Evolutionary conservation across 2,888 invertebrate species (phyloP).

Genomic region (Xanthorhoe spadicearia): DNA sequence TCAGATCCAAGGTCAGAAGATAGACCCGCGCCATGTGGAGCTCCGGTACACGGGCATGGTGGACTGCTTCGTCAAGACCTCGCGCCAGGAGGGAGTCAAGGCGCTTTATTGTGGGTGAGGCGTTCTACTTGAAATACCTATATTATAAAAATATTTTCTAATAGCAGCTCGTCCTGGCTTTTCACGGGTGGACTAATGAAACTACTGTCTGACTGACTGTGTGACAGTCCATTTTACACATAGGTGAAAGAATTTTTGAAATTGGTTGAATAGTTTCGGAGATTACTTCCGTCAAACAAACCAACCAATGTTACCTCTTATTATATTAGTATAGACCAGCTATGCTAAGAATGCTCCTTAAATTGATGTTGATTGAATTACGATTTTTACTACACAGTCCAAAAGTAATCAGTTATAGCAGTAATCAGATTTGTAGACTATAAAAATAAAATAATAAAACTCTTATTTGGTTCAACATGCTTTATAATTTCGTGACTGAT

Average conservation of each 20-base stretch:
- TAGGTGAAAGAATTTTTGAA: too few species aligned
- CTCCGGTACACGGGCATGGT: constrained; percentile 95
- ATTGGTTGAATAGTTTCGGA: too few species aligned
- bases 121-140: background rate
- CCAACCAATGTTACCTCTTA: too few species aligned
- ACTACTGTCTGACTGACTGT: too few species aligned
- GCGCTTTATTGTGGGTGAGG: constrained; percentile 90
- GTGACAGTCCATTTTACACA: too few species aligned
- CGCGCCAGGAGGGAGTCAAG: constrained; percentile 92
- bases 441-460: background rate
- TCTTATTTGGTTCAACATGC: background rate
- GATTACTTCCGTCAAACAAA: too few species aligned
- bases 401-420: background rate
- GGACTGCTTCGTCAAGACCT: constrained; percentile 94
- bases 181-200: too few species aligned
- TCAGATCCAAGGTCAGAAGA: constrained; percentile 96
- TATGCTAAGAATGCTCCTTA: too few species aligned
- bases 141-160: too few species aligned
- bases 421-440: background rate
- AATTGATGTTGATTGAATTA: background rate
- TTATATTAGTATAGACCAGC: too few species aligned
- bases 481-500: constrained; percentile 6
- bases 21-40: constrained; percentile 89
- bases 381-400: background rate
- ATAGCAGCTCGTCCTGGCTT: too few species aligned